Conservation (phyloP, 2,797 vertebrate genomes). For the Phataginus tetradactyla region DNA sequence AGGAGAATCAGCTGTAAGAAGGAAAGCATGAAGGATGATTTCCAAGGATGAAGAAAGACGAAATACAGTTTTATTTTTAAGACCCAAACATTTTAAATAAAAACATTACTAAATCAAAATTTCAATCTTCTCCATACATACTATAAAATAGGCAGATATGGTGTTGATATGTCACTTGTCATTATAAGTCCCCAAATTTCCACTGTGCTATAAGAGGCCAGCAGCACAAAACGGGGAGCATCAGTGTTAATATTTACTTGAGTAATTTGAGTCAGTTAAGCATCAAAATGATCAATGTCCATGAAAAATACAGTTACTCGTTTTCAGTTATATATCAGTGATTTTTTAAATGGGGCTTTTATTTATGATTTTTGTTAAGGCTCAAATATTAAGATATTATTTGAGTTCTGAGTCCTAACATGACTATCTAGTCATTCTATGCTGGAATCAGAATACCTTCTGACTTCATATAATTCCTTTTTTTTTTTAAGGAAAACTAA, state of each 20-base stretch:
- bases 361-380: slow-evolving; percentile 47
- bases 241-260: not conserved
- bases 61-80: slow-evolving; percentile 18
- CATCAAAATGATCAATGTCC: not conserved
- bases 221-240: not conserved
- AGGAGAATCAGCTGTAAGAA: not conserved
- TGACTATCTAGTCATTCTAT: not conserved
- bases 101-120: slow-evolving; percentile 31
- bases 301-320: not conserved
- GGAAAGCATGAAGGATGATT: not conserved
- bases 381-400: slow-evolving; percentile 20
- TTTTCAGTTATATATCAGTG: slow-evolving; percentile 14
- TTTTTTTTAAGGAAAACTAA: slow-evolving; percentile 7
- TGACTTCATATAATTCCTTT: slow-evolving; percentile 23
- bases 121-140: not conserved
- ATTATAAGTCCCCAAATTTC: slow-evolving; percentile 20
- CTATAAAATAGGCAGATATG: not conserved
- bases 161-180: not conserved
- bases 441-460: not conserved
- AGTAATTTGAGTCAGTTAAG: not conserved
- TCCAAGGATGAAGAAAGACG: not conserved
- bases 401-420: not conserved
- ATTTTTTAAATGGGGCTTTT: slow-evolving; percentile 6
- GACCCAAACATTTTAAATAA: slow-evolving; percentile 24
- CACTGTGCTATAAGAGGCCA: not conserved